phyloP scores from a whole-genome alignment of 2,888 invertebrate genomes.

The Cheilosia grossa region DNA sequence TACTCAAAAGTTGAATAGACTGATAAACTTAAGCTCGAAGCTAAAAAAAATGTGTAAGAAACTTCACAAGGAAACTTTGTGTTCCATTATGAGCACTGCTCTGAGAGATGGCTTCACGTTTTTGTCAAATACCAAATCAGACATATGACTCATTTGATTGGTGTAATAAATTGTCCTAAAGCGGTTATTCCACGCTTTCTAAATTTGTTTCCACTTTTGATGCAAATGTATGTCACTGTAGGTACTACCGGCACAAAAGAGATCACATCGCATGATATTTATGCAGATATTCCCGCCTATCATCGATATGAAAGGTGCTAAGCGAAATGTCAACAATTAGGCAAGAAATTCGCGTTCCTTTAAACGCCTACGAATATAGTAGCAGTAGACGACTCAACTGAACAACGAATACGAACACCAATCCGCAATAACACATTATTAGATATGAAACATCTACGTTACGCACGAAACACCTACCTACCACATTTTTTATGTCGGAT shows the following conservation, averaged over 20 bases:
- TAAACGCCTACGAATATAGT: conserved; percentile 19
- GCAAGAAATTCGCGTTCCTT: conserved; percentile 20
- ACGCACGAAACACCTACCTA: background rate
- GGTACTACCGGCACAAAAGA: background rate
- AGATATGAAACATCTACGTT: background rate
- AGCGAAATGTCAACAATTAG: conserved; percentile 32
- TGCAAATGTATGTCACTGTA: no score
- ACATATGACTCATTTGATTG: no score
- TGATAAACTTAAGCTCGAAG: no score
- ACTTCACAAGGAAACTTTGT: no score
- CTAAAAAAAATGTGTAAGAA: no score
- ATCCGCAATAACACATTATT: background rate
- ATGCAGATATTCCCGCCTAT: conserved; percentile 15
- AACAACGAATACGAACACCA: background rate
- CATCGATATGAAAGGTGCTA: conserved; percentile 26
- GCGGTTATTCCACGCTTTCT: no score
- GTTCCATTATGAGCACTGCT: no score
- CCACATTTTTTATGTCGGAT: background rate
- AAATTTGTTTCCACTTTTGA: no score
- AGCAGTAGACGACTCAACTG: conserved; percentile 1
- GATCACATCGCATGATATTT: conserved; percentile 5
- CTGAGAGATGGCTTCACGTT: no score
- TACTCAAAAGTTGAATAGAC: no score
- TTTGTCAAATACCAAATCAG: no score
- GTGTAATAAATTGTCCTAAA: no score